phyloP scores from a whole-genome alignment of 2,797 vertebrate species.

The Channallabes apus region DNA sequence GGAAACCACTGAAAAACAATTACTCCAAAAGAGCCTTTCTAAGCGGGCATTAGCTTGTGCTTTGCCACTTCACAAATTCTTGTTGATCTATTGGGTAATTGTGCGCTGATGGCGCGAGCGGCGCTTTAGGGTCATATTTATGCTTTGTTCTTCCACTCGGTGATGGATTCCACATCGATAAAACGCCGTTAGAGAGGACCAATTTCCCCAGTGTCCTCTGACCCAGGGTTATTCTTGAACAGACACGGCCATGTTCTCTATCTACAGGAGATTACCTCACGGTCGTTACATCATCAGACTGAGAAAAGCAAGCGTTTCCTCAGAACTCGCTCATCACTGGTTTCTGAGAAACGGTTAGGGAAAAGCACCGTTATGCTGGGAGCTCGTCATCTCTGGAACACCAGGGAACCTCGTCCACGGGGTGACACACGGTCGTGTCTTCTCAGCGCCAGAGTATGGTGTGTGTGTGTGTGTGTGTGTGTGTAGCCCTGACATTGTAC shows the following conservation, averaged over 20 bases:
- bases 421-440: no score
- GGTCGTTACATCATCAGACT: no score
- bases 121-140: neutral
- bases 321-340: neutral
- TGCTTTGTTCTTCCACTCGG: neutral
- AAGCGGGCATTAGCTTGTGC: neutral
- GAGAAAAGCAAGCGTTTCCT: neutral
- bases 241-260: neutral
- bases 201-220: neutral
- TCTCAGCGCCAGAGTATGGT: no score
- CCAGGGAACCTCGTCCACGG: no score
- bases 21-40: neutral
- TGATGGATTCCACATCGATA: neutral
- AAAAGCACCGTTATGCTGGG: neutral
- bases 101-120: neutral
- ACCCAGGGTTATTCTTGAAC: neutral
- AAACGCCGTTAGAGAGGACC: neutral
- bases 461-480: no score
- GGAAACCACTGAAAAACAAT: neutral
- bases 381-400: no score
- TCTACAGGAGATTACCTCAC: neutral
- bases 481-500: neutral
- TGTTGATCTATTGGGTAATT: constrained; percentile 3
- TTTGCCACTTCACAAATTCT: neutral
- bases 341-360: neutral